These are phyloP conservation scores for Cinclus cinclus DNA, from an alignment of 2,113 vertebrate genomes.

Conservation along the genomic window DNA sequence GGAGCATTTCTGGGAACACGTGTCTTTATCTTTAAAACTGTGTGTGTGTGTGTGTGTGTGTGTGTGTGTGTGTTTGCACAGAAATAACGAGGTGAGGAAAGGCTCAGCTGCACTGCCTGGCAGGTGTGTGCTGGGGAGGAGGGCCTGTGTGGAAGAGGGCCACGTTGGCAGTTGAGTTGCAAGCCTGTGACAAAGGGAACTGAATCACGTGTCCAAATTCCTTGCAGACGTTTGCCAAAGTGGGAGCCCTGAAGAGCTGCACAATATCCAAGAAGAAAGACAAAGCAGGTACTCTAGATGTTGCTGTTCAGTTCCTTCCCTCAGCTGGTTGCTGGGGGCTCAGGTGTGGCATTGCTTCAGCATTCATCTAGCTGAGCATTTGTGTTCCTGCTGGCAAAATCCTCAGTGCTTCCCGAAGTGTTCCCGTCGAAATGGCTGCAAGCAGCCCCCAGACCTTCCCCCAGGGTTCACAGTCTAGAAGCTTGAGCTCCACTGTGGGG, in stretches of 20 bases:
- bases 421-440: neutral
- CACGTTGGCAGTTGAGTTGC: neutral
- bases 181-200: constrained; percentile 32
- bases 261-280: constrained; percentile 91
- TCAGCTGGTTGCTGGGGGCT: neutral
- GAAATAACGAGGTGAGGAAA: neutral
- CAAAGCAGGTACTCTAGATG: constrained; percentile 82
- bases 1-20: fast-evolving
- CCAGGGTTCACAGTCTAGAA: neutral
- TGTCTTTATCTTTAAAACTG: neutral
- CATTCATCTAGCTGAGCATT: neutral
- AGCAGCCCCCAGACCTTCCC: neutral
- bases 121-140: neutral
- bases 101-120: neutral
- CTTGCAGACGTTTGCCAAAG: constrained; percentile 87
- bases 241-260: constrained; percentile 85
- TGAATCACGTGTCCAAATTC: constrained; percentile 25
- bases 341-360: neutral
- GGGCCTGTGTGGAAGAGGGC: neutral
- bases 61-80: neutral
- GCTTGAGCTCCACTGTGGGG: constrained; percentile 4
- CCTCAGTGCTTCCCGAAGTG: neutral
- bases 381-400: neutral
- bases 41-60: too few species aligned
- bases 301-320: constrained; percentile 34